These are phyloP conservation scores for Lacerta bilineata DNA, from an alignment of 2,797 vertebrate genomes.

Conservation along the genomic window DNA sequence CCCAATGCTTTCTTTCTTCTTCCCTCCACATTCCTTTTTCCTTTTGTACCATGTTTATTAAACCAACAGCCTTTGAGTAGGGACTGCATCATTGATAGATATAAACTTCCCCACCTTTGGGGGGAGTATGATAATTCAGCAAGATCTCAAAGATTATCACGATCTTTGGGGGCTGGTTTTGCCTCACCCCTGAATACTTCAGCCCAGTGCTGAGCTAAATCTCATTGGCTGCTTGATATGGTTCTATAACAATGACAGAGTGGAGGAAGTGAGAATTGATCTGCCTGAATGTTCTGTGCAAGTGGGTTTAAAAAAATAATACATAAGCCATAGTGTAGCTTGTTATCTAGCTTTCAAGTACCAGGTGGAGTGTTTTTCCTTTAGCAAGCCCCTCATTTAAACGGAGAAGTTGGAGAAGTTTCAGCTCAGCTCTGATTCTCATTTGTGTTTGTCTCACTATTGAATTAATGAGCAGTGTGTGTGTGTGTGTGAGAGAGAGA, in stretches of 20 bases:
- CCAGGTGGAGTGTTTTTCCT: background rate
- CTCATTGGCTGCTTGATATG: background rate
- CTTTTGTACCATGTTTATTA: background rate
- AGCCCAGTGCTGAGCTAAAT: background rate
- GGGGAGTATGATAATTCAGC: background rate
- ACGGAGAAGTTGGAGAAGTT: background rate
- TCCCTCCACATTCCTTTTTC: background rate
- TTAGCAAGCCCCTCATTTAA: constrained; percentile 9
- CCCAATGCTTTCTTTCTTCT: no score
- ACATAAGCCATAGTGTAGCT: background rate
- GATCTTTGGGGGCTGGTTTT: background rate
- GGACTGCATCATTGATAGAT: background rate
- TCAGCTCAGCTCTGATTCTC: background rate
- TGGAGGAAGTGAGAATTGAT: background rate
- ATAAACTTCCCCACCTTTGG: background rate
- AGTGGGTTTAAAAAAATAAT: no score
- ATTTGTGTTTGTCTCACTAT: constrained; percentile 27
- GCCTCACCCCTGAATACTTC: background rate
- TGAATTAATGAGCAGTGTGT: constrained; percentile 44
- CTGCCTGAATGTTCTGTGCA: background rate
- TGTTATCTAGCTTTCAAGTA: background rate
- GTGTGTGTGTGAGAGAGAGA: background rate
- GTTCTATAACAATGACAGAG: background rate
- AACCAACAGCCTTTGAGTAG: no score
- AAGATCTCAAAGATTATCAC: background rate